These are phyloP conservation scores for Mylabris phalerata DNA, from an alignment of 1,140 invertebrate genomes.

Conservation along the genomic window DNA sequence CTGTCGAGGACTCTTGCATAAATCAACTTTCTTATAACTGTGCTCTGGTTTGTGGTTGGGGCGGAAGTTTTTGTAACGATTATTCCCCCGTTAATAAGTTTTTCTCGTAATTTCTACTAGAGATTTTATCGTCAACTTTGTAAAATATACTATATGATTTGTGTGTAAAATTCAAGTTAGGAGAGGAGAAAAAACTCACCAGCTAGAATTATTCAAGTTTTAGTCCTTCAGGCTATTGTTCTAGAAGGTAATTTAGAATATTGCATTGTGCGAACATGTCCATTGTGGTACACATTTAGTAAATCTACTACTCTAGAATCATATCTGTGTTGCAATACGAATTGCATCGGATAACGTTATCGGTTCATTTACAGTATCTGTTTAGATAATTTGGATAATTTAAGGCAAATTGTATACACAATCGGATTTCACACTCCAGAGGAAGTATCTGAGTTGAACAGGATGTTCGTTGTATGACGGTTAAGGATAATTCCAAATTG, in stretches of 20 bases:
- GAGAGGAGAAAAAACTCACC: not conserved
- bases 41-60: not conserved
- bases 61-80: slow-evolving; percentile 2
- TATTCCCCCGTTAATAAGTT: slow-evolving; percentile 10
- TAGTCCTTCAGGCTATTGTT: no score
- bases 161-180: no score
- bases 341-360: slow-evolving; percentile 19
- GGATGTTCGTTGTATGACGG: no score
- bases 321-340: not conserved
- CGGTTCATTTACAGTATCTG: slow-evolving; percentile 22
- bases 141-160: not conserved
- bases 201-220: not conserved
- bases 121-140: not conserved
- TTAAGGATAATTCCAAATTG: no score
- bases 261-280: no score
- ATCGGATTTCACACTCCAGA: slow-evolving; percentile 25
- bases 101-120: slow-evolving; percentile 7
- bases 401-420: slow-evolving; percentile 15
- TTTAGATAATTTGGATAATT: slow-evolving; percentile 25
- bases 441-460: slow-evolving; percentile 16
- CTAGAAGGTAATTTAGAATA: no score
- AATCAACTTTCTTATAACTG: slow-evolving; percentile 9
- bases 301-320: no score
- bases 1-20: slow-evolving; percentile 5
- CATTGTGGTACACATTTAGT: no score